Evolutionary conservation across 92 coral and sea anemone genomes (phyloP), one percentile per base, ranked within the genome.

Genomic region (Zoanthus sansibaricus): DNA sequence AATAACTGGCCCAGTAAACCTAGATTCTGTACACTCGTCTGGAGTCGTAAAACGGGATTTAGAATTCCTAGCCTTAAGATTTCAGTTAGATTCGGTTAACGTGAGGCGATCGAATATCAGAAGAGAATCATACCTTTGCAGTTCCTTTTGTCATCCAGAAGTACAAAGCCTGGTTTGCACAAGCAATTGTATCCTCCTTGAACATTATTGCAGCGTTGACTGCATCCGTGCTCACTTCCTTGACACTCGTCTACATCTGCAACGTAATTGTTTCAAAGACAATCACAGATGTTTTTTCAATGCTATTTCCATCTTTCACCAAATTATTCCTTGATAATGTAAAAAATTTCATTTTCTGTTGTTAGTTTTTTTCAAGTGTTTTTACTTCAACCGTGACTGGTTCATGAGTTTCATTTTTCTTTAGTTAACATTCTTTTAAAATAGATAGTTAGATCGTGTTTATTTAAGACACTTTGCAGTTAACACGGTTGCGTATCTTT

Each of bases 161-260:
- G 21, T 11, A n/a, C 11, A 59, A 64, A 80, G n/a, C 85, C 85
- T 67, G 44, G 21, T 18, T 45, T 13, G 49, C 85, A 80, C 20
- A 48, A 46, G 10, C 85, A 80, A 1, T 64, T 12, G 20, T 80
- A 80, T 30, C 85, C 85, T 17, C 85, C 85, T 49, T 44, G 45
- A 3, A 48, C 6, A 49, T 80, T 80, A 21, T 45, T 9, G 32
- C 85, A 80, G 20, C 21, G 1, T 48, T 67, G 75, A 51, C 73
- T 66, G 73, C 85, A 80, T 64, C 85, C 85, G 7, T 66, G 61
- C 10, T 66, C 12, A 52, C 82, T 25, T 52, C 25, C 14, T 31
- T 67, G 42, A 12, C 85, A 80, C 16, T 80, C 85, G 20, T 80
- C 47, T 16, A 66, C 44, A 47, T 80, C 85, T 80, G 75, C 11